Evolutionary conservation across 2,888 invertebrate genomes (phyloP).

Genomic region (Chrysodeixis includens): DNA sequence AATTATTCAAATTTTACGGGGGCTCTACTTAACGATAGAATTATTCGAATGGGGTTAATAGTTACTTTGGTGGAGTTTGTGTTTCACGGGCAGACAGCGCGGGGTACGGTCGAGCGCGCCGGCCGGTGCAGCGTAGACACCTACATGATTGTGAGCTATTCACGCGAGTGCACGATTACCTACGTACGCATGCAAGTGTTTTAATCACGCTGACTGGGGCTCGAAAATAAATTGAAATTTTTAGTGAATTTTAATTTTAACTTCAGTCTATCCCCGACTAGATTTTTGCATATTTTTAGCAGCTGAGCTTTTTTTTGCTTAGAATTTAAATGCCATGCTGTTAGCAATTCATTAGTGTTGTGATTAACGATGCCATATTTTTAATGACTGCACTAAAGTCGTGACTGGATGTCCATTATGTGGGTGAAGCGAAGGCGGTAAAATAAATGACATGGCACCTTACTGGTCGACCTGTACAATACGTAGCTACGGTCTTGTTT

Average conservation of each 20-base stretch:
- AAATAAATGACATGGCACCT: constrained; percentile 32
- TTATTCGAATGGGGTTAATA: constrained; percentile 48
- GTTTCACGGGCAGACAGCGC: constrained; percentile 18
- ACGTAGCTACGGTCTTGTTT: constrained; percentile 13
- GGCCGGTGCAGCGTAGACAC: constrained; percentile 43
- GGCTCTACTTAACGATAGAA: constrained; percentile 35
- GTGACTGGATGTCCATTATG: constrained; percentile 29
- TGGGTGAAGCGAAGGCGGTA: constrained; percentile 33
- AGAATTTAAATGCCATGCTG: constrained; percentile 7
- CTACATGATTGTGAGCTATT: constrained; percentile 55
- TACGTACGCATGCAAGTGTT: constrained; percentile 41
- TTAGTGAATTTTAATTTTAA: neutral
- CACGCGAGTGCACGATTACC: constrained; percentile 67
- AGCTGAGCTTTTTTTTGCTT: neutral
- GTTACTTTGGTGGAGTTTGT: constrained; percentile 33
- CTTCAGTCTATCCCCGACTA: neutral
- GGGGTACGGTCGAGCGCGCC: constrained; percentile 18
- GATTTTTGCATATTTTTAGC: neutral
- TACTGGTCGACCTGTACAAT: constrained; percentile 26
- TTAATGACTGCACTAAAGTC: constrained; percentile 47
- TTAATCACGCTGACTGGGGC: constrained; percentile 19
- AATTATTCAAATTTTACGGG: constrained; percentile 56
- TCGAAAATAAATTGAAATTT: neutral
- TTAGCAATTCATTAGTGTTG: constrained; percentile 32
- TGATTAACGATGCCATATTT: constrained; percentile 31